Evolutionary conservation across 2,113 vertebrate genomes (phyloP).

Genomic region (Antechinus stuartii): DNA sequence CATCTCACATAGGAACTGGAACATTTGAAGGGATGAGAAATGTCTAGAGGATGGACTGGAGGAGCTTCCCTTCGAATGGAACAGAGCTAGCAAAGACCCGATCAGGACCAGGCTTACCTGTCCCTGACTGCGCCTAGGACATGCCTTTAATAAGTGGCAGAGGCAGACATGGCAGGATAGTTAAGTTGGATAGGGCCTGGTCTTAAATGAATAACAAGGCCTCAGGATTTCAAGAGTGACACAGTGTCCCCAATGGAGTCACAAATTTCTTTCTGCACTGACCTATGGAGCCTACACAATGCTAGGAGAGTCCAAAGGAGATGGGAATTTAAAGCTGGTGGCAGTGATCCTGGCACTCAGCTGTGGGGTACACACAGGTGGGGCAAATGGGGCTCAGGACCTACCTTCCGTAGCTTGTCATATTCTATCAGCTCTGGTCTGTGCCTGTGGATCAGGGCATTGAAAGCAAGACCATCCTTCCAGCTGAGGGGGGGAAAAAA

Average conservation of each 20-base stretch:
- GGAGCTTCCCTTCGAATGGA: background rate
- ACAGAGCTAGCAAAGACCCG: background rate
- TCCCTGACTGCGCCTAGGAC: no score
- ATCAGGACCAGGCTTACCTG: background rate
- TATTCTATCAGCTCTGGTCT: constrained; percentile 96
- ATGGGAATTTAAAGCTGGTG: no score
- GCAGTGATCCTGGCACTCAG: background rate
- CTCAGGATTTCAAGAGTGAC: background rate
- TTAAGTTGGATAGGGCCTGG: background rate
- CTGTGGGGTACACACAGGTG: background rate
- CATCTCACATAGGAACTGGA: background rate
- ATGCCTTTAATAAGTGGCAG: no score
- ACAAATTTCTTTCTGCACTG: background rate
- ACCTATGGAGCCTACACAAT: background rate
- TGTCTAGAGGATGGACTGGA: background rate
- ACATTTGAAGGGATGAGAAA: background rate
- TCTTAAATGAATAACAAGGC: background rate
- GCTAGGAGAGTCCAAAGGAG: background rate
- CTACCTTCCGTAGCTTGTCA: constrained; percentile 95
- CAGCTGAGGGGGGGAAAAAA: constrained; percentile 84
- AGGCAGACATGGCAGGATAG: no score
- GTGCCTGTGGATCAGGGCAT: constrained; percentile 96
- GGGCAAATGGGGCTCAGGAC: background rate
- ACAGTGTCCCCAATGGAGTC: background rate
- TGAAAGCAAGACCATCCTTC: constrained; percentile 98